phyloP scores from a whole-genome alignment of 1,140 invertebrate genomes.

The Hylyphantes graminicola region DNA sequence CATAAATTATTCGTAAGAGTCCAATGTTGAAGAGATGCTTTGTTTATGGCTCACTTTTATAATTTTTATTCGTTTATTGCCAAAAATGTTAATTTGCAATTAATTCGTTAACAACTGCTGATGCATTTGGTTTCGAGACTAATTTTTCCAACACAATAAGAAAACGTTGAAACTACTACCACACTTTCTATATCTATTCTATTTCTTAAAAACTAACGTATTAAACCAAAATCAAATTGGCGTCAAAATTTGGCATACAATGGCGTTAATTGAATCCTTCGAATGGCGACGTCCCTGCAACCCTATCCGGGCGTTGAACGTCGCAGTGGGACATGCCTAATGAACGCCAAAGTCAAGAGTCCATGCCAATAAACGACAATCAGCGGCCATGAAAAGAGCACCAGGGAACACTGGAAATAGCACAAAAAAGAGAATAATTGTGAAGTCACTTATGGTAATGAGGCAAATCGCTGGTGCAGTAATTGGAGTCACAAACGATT shows the following conservation, averaged over 20 bases:
- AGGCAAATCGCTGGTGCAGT: constrained; percentile 20
- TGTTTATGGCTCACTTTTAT: no score
- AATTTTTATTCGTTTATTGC: no score
- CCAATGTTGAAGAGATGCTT: no score
- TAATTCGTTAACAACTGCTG: no score
- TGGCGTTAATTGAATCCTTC: constrained; percentile 33
- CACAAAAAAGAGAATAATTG: constrained; percentile 1
- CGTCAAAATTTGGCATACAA: constrained; percentile 22
- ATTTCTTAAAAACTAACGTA: no score
- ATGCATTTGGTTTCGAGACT: no score
- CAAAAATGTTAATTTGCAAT: no score
- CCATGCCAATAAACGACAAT: constrained; percentile 42
- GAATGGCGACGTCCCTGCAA: constrained; percentile 14
- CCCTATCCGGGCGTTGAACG: constrained; percentile 11
- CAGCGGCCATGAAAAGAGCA: constrained; percentile 16
- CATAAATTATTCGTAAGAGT: no score
- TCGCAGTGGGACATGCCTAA: constrained; percentile 30
- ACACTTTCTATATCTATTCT: no score
- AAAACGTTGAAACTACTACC: no score
- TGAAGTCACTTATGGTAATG: constrained; percentile 23
- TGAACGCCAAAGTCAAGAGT: constrained; percentile 33
- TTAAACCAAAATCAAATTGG: neutral
- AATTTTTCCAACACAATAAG: no score
- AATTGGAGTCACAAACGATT: constrained; percentile 20
- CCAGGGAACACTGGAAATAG: neutral